Percentiles rank a stretch among this genome's conserved stretches.
Conservation (phyloP, 2,113 vertebrate genomes). For the Tringa solitaria region DNA sequence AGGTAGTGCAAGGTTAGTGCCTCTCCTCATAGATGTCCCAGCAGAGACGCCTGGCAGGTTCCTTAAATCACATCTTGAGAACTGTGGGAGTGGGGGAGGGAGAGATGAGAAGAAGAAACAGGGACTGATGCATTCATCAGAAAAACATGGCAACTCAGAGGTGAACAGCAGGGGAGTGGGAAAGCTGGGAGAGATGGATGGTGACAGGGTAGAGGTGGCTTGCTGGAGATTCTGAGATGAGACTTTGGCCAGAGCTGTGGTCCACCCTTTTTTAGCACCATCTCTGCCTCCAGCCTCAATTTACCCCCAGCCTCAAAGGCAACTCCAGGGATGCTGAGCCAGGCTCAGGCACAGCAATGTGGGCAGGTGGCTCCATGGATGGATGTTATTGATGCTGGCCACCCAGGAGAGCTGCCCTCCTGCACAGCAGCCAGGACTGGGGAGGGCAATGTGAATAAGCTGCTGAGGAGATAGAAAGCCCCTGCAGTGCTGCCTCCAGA, state of each 20-base stretch:
- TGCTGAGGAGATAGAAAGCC: background rate
- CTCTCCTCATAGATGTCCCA: background rate
- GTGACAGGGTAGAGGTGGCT: background rate
- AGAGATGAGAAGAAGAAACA: background rate
- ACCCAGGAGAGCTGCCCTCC: background rate
- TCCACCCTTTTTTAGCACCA: background rate
- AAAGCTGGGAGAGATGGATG: background rate
- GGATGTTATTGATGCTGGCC: background rate
- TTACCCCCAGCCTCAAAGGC: background rate
- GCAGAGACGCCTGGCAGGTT: background rate
- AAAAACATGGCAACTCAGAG: background rate
- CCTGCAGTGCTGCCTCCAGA: background rate
- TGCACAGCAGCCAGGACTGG: background rate
- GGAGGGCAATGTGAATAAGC: background rate
- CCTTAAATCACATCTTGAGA: background rate
- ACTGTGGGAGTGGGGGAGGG: background rate
- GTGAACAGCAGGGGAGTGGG: background rate
- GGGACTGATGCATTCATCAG: background rate
- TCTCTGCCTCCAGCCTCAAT: background rate
- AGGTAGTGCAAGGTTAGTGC: background rate
- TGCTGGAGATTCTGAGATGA: background rate
- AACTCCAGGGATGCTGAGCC: background rate
- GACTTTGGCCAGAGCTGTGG: background rate
- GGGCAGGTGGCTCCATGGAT: background rate
- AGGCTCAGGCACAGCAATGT: rapidly evolving